Conservation (phyloP, 2,888 invertebrate species). For the Agapostemon virescens region DNA sequence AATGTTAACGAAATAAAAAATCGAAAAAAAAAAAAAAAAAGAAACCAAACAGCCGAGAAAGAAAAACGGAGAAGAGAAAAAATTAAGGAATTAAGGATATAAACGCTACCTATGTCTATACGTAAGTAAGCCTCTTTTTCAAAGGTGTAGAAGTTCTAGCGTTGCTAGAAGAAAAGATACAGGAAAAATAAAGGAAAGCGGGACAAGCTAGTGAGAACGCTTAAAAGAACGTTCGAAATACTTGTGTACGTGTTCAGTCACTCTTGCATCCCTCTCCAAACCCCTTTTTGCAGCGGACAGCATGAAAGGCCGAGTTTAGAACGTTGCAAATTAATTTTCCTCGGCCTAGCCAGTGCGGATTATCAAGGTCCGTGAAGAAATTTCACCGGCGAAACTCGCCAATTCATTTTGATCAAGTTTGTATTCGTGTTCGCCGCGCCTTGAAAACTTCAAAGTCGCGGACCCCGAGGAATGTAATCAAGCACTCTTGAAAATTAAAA, state of each 20-base stretch:
- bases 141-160: conserved; percentile 65
- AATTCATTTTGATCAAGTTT: conserved; percentile 32
- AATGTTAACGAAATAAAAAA: conserved; percentile 40
- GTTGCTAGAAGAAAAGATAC: conserved; percentile 22
- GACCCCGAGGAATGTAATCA: conserved; percentile 3
- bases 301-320: conserved; percentile 19
- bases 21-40: neutral
- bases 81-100: neutral
- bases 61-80: neutral
- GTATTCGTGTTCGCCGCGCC: neutral
- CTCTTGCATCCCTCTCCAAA: neutral
- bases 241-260: conserved; percentile 21
- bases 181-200: conserved; percentile 49
- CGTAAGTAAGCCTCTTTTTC: conserved; percentile 63
- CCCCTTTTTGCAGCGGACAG: too few relatives aligned
- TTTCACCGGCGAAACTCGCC: conserved; percentile 15
- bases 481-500: conserved; percentile 10
- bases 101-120: conserved; percentile 64
- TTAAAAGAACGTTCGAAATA: conserved; percentile 36
- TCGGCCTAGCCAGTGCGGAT: neutral
- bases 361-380: conserved; percentile 21
- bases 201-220: conserved; percentile 40
- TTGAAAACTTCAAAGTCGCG: neutral
- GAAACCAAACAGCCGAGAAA: neutral
- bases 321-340: conserved; percentile 34